Evolutionary conservation across 2,113 vertebrate species (phyloP), one percentile per base, ranked within the genome.

Genomic region (Tetrao urogallus): DNA sequence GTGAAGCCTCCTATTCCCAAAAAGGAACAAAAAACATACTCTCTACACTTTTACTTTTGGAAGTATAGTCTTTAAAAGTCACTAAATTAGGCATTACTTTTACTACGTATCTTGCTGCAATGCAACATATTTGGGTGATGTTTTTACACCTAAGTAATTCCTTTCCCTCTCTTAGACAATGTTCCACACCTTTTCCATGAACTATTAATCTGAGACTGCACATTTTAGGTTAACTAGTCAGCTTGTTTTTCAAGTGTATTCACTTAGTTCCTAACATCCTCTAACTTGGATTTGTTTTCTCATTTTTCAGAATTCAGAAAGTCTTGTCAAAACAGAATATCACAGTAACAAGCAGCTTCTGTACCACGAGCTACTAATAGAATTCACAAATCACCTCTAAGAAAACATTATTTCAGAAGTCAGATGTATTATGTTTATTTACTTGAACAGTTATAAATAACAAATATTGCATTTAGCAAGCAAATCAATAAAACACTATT

Each of bases 1-100:
- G n/a, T 1, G 7, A 38, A 72, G 61, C 3, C 3, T 71, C 40
- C 11, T 3, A 61, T 61, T 61, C 2, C 1, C 5, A 1, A 32
- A 90, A 85, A 78, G 15, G 60, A 77, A 43, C 0, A 58, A 65
- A 66, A 61, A 57, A 22, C 15, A 22, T 45, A n/a, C 3, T 74
- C 21, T 8, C 61, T 61, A 28, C 1, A 61, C 43, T 52, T 79
- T 4, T 54, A 8, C 5, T 71, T 88, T 58, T 30, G 82, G 20
- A 92, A 90, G 66, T 12, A 1, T 8, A 88, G 13, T 12, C 36
- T 57, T 57, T 42, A 54, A 66, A 61, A 47, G 36, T 52, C 11
- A 34, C 10, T 38, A 58, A 65, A 63, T 66, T 61, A 82, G 38
- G 4, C 7, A 28, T 71, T 67, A 38, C 2, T 67, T 36, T 70